Conservation (phyloP, 1,140 invertebrate species). For the Thaumetopoea pityocampa region DNA sequence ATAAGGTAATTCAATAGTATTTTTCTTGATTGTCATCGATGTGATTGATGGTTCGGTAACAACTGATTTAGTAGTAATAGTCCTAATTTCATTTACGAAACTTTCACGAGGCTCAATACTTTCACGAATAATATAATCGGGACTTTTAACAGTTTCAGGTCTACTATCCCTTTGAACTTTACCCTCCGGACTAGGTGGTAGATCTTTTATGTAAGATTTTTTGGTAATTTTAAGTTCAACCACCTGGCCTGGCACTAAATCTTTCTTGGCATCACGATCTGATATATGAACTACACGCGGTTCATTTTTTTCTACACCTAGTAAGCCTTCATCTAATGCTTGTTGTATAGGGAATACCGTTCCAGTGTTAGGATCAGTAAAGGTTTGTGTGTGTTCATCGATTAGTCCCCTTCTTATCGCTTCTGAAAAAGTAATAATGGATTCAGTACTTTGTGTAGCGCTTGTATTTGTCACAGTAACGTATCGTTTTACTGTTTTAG, state of each 20-base stretch:
- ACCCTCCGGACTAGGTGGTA: conserved; percentile 59
- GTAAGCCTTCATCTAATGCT: conserved; percentile 84
- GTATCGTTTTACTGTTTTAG: conserved; percentile 87
- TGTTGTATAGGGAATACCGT: conserved; percentile 87
- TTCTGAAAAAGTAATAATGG: conserved; percentile 85
- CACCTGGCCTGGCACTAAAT: conserved; percentile 63
- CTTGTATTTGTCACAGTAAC: conserved; percentile 83
- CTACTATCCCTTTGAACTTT: conserved; percentile 60
- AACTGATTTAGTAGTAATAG: conserved; percentile 52
- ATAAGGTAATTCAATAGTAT: conserved; percentile 84
- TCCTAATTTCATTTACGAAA: conserved; percentile 42
- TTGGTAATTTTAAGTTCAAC: conserved; percentile 74
- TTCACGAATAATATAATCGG: conserved; percentile 41
- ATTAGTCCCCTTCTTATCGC: conserved; percentile 87
- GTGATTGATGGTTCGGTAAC: conserved; percentile 66
- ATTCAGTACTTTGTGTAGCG: conserved; percentile 76
- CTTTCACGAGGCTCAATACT: conserved; percentile 41
- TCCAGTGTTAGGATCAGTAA: conserved; percentile 86
- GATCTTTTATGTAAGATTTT: conserved; percentile 72
- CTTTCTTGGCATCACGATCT: conserved; percentile 59
- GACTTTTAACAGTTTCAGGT: conserved; percentile 71
- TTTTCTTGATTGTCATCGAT: conserved; percentile 71
- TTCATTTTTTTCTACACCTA: conserved; percentile 79
- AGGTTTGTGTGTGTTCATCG: conserved; percentile 86
- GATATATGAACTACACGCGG: conserved; percentile 54